These are phyloP conservation scores for Agrochola lota DNA, from an alignment of 2,888 invertebrate species.

Conservation along the genomic window DNA sequence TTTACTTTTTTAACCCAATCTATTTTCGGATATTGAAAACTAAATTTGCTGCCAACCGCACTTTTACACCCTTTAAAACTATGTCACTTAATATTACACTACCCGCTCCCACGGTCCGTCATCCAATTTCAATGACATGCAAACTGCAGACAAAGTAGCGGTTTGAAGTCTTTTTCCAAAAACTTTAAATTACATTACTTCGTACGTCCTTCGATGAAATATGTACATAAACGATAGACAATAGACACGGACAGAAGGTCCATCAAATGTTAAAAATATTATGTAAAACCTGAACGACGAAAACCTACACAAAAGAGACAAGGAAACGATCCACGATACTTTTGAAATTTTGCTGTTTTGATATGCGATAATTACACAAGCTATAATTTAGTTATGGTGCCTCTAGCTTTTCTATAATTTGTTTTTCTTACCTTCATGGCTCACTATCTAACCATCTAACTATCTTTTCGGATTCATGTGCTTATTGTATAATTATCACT, in stretches of 20 bases:
- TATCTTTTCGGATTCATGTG: no score
- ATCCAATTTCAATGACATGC: slow-evolving; percentile 28
- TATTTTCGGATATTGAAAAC: not conserved
- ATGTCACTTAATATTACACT: not conserved
- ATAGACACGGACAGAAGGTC: slow-evolving; percentile 25
- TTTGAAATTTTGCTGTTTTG: not conserved
- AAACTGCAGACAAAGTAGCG: slow-evolving; percentile 13
- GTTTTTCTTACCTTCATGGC: not conserved
- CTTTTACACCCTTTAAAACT: not conserved
- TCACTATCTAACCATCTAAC: not conserved
- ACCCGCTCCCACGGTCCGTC: not conserved
- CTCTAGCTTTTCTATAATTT: not conserved
- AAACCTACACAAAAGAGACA: no score
- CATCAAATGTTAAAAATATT: not conserved
- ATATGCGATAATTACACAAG: not conserved
- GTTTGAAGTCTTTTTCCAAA: not conserved
- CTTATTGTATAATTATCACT: no score
- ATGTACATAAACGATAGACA: slow-evolving; percentile 15
- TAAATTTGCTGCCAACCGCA: not conserved
- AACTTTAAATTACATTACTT: slow-evolving; percentile 42
- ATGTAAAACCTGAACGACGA: no score
- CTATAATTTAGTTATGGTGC: not conserved
- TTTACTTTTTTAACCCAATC: not conserved
- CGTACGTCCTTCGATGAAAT: slow-evolving; percentile 17
- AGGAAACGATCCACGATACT: not conserved